Evolutionary conservation across 1,140 invertebrate genomes (phyloP), one percentile per base, ranked within the genome.

Genomic region (Cephus cinctus): DNA sequence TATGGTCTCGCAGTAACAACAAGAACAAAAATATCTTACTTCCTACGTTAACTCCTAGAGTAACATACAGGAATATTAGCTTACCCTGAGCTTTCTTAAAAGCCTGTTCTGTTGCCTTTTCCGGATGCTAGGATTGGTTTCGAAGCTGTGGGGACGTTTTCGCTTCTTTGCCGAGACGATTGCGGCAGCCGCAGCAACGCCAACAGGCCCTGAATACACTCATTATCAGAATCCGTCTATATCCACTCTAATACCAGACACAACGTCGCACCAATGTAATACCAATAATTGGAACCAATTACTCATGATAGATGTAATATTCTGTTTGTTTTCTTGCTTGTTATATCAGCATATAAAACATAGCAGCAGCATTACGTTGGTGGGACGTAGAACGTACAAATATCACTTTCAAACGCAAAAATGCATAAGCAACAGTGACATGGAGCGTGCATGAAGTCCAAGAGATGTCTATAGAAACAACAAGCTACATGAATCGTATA

Each of bases 121-220:
- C 54, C 95, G 80, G 43, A 97, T 94, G 30, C 94, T 97, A 4
- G 96, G 95, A 83, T 98, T 98, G 41, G 95, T 98, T 79, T 98
- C 95, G 78, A 98, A 98, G 61, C 92, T 92, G 77, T 98, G 94
- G 22, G 93, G 93, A 61, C 94, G 78, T 80, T 96, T 96, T 53
- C 94, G 81, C 67, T 97, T 98, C 70, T 96, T 97, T 0, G 93
- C 92, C 11, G 94, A 96, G 5, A 94, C 92, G 58, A 98, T 98
- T 11, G 95, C 95, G 19, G 95, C 95, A 3, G 95, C 95, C 14
- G 95, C 95, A 8, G 95, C 96, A 67, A 98, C 93, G 16, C 96
- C 95, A 47, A 97, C 89, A 0, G 95, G 94, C 47, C 93, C 92
- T 94, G 65, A 50, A 52, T 49, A 59, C 43, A 57, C 31, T 32